phyloP scores from a whole-genome alignment of 2,113 vertebrate species.

The Halichoerus grypus region DNA sequence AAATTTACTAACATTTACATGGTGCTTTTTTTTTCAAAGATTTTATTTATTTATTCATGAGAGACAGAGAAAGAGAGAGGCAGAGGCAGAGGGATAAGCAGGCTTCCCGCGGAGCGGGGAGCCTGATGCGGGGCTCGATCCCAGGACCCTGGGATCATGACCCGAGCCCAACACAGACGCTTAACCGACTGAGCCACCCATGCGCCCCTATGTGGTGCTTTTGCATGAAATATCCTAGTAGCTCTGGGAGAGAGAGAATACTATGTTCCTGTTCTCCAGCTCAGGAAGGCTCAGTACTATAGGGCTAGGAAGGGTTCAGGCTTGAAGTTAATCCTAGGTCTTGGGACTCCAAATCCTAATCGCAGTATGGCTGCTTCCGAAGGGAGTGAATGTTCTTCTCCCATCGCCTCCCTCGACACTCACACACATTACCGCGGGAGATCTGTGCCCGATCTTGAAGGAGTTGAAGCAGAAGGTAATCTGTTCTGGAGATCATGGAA shows the following conservation, averaged over 20 bases:
- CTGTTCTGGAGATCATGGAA: neutral
- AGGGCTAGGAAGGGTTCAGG: neutral
- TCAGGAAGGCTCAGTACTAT: neutral
- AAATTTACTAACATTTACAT: neutral
- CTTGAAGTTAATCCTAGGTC: neutral
- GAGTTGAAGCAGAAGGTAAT: neutral
- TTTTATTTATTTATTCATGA: no score
- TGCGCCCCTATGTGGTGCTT: neutral
- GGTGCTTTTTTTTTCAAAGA: no score
- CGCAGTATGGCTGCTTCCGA: neutral
- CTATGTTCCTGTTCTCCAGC: neutral
- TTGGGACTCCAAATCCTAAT: neutral
- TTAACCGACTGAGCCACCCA: no score
- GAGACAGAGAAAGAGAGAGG: no score
- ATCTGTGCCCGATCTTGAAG: neutral
- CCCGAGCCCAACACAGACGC: no score
- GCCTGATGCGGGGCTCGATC: no score
- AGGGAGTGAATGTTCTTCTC: neutral
- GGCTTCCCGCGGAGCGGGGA: no score
- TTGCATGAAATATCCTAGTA: no score
- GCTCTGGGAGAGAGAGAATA: neutral
- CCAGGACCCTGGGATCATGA: no score
- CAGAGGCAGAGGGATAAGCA: no score
- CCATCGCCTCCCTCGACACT: fast-evolving
- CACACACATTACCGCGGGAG: neutral